Percentiles rank a stretch among this genome's conserved stretches.
phyloP scores from a whole-genome alignment of 2,888 invertebrate species.

The Synanthedon vespiformis region DNA sequence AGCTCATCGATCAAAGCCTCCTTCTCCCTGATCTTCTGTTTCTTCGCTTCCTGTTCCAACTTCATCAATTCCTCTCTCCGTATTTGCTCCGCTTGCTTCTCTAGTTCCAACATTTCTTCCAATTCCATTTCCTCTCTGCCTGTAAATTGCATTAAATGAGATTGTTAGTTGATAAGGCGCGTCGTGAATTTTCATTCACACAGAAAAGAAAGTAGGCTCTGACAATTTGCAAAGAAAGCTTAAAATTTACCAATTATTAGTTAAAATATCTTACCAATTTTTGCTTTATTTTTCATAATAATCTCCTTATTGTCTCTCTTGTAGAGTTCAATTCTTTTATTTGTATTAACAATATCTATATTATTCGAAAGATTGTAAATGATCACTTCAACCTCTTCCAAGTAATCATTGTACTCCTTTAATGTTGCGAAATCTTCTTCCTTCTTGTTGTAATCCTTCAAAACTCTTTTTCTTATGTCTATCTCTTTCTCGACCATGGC shows the following conservation, averaged over 20 bases:
- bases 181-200: too few species aligned
- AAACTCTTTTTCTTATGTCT: constrained; percentile 89
- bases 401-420: constrained; percentile 93
- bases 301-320: constrained; percentile 90
- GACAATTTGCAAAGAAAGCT: too few species aligned
- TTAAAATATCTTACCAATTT: constrained; percentile 66
- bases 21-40: constrained; percentile 86
- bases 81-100: constrained; percentile 81
- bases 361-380: constrained; percentile 92
- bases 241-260: constrained; percentile 51
- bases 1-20: constrained; percentile 95
- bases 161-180: too few species aligned
- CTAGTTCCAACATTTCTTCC: constrained; percentile 85
- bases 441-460: constrained; percentile 93
- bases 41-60: constrained; percentile 78
- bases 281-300: constrained; percentile 83
- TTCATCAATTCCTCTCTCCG: constrained; percentile 78
- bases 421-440: constrained; percentile 91
- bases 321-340: constrained; percentile 90
- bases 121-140: constrained; percentile 87
- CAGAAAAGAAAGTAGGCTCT: too few species aligned
- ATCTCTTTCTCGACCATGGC: constrained; percentile 97
- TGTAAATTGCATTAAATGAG: constrained; percentile 12
- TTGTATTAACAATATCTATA: constrained; percentile 88
- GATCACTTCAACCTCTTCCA: constrained; percentile 94